Evolutionary conservation across 2,797 vertebrate species (phyloP).

Genomic region (Alectoris magna): DNA sequence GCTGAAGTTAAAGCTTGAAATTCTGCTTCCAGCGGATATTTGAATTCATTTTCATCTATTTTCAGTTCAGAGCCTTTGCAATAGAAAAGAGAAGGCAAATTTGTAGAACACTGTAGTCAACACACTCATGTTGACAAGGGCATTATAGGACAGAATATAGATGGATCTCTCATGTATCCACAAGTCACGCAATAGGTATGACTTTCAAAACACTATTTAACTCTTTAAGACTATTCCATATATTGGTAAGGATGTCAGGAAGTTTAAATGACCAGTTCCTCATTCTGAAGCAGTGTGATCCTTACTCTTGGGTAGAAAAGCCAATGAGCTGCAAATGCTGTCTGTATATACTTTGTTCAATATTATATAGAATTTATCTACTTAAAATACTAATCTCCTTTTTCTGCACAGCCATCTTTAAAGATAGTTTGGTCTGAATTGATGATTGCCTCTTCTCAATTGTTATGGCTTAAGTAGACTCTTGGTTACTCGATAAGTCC

Average conservation of each 20-base stretch:
- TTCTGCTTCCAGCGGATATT: neutral
- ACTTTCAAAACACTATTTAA: neutral
- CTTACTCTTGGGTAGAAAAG: neutral
- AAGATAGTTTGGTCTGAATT: neutral
- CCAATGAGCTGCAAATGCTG: neutral
- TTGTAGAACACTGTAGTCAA: neutral
- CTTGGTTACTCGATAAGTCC: neutral
- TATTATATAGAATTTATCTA: neutral
- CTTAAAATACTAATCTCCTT: neutral
- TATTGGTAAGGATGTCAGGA: neutral
- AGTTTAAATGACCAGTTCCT: neutral
- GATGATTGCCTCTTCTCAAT: neutral
- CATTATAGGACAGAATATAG: neutral
- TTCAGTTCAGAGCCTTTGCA: neutral
- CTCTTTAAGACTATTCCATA: neutral
- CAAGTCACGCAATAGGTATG: no score
- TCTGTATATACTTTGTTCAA: neutral
- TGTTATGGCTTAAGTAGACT: neutral
- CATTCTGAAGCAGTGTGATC: neutral
- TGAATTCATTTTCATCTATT: neutral
- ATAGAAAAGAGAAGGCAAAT: fast-evolving
- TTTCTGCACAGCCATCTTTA: neutral
- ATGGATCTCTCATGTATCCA: neutral
- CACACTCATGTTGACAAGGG: fast-evolving
- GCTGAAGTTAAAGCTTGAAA: neutral